Base-by-base conservation (phyloP, 92 coral and sea anemone genomes). In the Porites evermanni region DNA sequence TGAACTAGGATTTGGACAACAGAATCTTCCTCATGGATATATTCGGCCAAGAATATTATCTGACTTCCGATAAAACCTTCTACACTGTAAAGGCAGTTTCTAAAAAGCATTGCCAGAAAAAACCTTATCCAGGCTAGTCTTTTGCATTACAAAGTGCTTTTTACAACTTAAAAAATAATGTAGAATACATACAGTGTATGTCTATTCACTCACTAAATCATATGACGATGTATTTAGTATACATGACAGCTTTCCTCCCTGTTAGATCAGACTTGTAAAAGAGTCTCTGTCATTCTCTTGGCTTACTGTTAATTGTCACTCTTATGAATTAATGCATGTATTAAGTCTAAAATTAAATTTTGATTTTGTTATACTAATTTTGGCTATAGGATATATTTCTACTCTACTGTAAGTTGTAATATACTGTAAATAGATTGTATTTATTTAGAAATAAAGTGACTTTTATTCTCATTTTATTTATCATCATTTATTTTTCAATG, bases 1-100 rank as follows among this genome's bases (percentile, higher is more conserved):
- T 3, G 98, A 94, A 67, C 67, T 90, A 16, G 95, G 93, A 64
- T 87, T 86, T 26, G 83, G 97, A n/a, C 92, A 92, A 74, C 89
- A 90, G 17, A 94, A 91, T 73, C 71, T 92, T 84, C 84, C 77
- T 6, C 76, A 51, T 60, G 95, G 94, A 0, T 92, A 94, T 76
- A 84, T 87, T 24, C 71, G 98, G 85, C 82, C 93, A 24, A 78
- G 94, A 60, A 56, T 94, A 54, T 78, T 89, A 59, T 89, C 98
- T 23, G 98, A 91, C 52, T 86, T 90, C 10, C 90, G 98, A 92
- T 94, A 64, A 93, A 52, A 51, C 10, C 13, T 56, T 1, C 60
- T 54, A 9, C 60, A 9, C 32, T 29, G 32, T 29, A 29, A 2
- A 29, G 14, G 16, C 16, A 9, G 60, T 14, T 14, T 56, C 61